phyloP scores from a whole-genome alignment of 2,113 vertebrate genomes.

The Ophthalmotilapia sp. region DNA sequence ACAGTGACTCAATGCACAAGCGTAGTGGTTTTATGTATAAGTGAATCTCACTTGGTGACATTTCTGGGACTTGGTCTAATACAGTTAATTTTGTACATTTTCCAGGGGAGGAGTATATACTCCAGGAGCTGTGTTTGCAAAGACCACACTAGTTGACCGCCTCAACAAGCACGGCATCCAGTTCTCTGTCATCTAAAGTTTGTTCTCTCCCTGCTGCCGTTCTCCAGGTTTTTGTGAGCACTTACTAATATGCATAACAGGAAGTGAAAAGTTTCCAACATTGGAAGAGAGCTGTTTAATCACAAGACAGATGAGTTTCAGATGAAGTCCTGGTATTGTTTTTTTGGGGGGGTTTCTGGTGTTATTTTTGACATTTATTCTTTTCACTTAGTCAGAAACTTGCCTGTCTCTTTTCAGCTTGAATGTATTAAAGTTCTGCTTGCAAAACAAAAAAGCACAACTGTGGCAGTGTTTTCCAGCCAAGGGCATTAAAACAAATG shows the following conservation, averaged over 20 bases:
- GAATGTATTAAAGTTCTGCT: conserved; percentile 6
- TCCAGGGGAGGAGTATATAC: conserved; percentile 90
- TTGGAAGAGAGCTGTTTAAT: not conserved
- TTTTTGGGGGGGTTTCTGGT: rapidly evolving
- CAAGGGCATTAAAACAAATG: not conserved
- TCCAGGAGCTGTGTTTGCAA: conserved; percentile 86
- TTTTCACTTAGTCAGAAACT: not conserved
- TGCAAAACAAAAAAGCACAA: not conserved
- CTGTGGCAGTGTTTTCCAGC: not conserved
- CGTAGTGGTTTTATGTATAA: not conserved
- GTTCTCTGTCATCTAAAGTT: conserved; percentile 78
- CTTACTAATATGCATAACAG: conserved; percentile 5
- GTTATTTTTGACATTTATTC: not conserved
- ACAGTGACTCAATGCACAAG: not conserved
- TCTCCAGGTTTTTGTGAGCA: conserved; percentile 23
- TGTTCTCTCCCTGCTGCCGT: not conserved
- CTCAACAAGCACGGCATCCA: conserved; percentile 84
- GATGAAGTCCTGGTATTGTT: not conserved
- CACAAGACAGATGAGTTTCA: not conserved
- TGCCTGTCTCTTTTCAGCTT: not conserved
- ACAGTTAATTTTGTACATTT: not conserved
- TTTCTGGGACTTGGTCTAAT: not conserved
- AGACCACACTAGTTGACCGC: conserved; percentile 85
- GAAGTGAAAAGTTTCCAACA: not conserved
- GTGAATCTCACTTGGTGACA: not conserved